phyloP scores from a whole-genome alignment of 2,113 vertebrate species.

The Rhea pennata region DNA sequence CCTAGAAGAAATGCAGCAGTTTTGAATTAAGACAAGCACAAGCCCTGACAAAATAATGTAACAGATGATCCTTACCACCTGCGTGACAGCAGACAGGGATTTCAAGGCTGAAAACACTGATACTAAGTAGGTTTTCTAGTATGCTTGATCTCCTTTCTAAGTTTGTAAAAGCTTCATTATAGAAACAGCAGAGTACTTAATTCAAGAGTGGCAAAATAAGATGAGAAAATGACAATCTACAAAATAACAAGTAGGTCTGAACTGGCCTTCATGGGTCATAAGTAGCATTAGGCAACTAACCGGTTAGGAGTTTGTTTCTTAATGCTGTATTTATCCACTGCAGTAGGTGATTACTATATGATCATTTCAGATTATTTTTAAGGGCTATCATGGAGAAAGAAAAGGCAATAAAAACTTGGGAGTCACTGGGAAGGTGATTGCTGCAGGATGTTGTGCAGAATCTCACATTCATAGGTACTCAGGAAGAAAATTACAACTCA shows the following conservation, averaged over 20 bases:
- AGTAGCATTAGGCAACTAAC: neutral
- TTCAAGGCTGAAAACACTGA: neutral
- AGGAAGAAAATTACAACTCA: neutral
- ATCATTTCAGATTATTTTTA: neutral
- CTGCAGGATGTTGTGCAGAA: neutral
- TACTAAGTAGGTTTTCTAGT: neutral
- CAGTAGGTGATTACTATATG: neutral
- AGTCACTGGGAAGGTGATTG: neutral
- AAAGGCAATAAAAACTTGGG: neutral
- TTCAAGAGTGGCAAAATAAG: neutral
- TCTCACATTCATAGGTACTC: neutral
- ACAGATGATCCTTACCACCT: constrained; percentile 25
- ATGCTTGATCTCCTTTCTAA: constrained; percentile 2
- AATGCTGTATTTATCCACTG: neutral
- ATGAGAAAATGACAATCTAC: neutral
- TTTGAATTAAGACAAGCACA: constrained; percentile 30
- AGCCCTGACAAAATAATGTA: constrained; percentile 40
- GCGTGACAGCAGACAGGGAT: neutral
- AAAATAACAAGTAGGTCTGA: neutral
- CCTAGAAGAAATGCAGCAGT: constrained; percentile 19
- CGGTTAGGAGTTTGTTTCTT: neutral
- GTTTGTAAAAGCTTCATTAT: neutral
- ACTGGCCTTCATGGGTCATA: neutral
- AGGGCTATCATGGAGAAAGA: neutral
- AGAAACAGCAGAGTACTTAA: neutral